Evolutionary conservation across 1,140 invertebrate species (phyloP), one percentile per base, ranked within the genome.

Genomic region (Trachymyrmex cornetzi): DNA sequence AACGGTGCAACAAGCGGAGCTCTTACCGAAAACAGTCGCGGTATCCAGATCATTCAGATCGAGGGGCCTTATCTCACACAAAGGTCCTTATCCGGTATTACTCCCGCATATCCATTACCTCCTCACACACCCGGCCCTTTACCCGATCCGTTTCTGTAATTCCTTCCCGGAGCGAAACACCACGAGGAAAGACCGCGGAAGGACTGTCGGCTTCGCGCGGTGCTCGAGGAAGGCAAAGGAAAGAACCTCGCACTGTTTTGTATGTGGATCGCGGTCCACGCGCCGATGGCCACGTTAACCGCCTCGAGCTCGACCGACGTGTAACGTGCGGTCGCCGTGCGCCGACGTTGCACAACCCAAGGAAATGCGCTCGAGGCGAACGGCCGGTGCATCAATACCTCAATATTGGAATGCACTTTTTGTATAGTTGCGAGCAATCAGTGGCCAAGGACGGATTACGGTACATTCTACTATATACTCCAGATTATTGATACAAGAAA

Each of bases 201-300:
- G 81, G 67, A 90, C 89, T 90, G 86, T 9, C 44, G 27, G 59
- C 24, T 27, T 48, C 67, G 63, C 77, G 69, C 64, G 30, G n/a
- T 59, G 71, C 59, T 57, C 50, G 24, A n/a, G 11, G 66, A 22
- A 88, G 14, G 57, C 57, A 44, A 81, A 48, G 85, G 79, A 88
- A 87, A 88, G 48, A 94, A 95, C 92, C 93, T 95, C 94, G 95
- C 94, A 95, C 94, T 95, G 95, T 95, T 95, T 95, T 94, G 94
- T 95, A 95, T 95, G 94, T 95, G 94, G 95, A 95, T 95, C 95
- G 94, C 85, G 66, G 79, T 94, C 87, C 93, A 95, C 93, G 95
- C 94, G 93, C 92, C 93, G 95, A 92, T 94, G 94, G 92, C 85
- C 93, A 90, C 93, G 91, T 92, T 95, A 94, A 93, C 93, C 89